Evolutionary conservation across 2,113 vertebrate species (phyloP).

Genomic region (Plecotus auritus): DNA sequence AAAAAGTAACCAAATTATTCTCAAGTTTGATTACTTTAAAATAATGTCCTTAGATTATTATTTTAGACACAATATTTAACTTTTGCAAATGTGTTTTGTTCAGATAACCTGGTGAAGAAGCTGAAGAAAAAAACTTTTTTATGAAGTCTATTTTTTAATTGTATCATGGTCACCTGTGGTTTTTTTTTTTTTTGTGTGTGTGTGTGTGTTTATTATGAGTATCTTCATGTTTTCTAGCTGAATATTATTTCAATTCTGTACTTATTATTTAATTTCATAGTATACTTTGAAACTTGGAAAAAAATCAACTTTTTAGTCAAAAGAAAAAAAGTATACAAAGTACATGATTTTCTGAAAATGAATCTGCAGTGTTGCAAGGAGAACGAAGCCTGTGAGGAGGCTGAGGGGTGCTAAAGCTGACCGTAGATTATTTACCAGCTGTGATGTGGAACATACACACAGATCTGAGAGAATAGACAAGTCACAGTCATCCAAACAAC

Average conservation of each 20-base stretch:
- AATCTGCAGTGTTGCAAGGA: background rate
- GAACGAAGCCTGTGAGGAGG: background rate
- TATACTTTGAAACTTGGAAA: background rate
- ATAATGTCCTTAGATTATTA: background rate
- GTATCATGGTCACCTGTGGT: background rate
- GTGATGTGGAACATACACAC: background rate
- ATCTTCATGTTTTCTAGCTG: background rate
- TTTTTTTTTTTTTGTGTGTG: background rate
- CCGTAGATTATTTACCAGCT: background rate
- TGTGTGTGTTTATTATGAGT: background rate
- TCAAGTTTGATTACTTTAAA: background rate
- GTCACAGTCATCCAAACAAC: background rate
- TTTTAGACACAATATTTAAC: background rate
- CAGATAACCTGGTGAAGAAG: background rate
- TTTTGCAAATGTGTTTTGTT: background rate
- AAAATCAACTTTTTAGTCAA: background rate
- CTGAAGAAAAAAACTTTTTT: background rate
- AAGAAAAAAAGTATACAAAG: background rate
- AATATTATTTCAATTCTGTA: background rate
- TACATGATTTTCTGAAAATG: background rate
- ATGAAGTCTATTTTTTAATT: background rate
- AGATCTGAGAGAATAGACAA: background rate
- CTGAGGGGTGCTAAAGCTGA: background rate
- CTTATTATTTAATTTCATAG: background rate
- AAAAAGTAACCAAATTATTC: background rate